Conservation (phyloP, 2,113 vertebrate genomes). For the Ceyx margarethae region DNA sequence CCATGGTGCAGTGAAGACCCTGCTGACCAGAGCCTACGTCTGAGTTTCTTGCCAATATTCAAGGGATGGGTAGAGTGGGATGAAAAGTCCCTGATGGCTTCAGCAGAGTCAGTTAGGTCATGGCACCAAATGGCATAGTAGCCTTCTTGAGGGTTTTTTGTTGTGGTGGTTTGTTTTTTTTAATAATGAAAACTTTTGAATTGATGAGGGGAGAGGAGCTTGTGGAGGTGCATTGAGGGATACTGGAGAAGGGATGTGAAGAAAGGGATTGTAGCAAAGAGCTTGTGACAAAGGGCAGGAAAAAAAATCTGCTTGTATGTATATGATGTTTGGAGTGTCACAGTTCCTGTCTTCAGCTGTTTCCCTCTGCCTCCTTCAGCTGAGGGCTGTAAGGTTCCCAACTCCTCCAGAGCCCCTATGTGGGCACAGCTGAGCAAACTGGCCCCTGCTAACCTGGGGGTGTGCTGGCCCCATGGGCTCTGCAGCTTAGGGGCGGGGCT, state of each 20-base stretch:
- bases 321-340: neutral
- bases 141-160: neutral
- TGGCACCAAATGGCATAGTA: neutral
- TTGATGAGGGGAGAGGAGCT: neutral
- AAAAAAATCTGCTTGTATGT: neutral
- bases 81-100: fast-evolving
- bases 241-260: neutral
- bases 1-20: neutral
- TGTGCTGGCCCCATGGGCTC: fast-evolving
- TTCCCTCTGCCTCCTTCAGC: neutral
- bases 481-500: too few relatives aligned
- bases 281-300: neutral
- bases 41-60: neutral
- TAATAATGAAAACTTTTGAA: neutral
- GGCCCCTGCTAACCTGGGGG: neutral
- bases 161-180: neutral
- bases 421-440: neutral
- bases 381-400: neutral
- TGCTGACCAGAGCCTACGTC: neutral
- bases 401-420: neutral
- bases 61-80: neutral
- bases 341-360: neutral
- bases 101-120: neutral
- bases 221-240: neutral
- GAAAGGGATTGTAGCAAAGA: neutral